phyloP scores from a whole-genome alignment of 2,797 vertebrate species.

The Rhynchonycteris naso region DNA sequence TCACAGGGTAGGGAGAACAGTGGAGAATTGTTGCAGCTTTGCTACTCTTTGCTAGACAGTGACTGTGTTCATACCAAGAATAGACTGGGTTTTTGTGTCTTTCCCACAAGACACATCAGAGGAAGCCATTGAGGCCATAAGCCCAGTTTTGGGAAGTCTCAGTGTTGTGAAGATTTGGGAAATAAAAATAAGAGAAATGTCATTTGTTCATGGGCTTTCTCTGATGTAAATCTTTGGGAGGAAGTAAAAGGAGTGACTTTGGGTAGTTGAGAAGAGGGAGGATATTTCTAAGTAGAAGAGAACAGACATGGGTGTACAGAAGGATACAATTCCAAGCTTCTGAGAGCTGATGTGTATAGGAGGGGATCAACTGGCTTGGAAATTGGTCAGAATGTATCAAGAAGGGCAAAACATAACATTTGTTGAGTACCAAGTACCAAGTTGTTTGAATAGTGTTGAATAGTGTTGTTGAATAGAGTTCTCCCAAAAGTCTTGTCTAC shows the following conservation, averaged over 20 bases:
- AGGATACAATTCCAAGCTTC: not conserved
- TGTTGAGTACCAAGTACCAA: not conserved
- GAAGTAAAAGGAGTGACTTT: not conserved
- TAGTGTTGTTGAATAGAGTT: not conserved
- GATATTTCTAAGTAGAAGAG: not conserved
- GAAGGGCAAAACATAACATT: not conserved
- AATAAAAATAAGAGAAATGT: not conserved
- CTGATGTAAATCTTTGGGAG: not conserved
- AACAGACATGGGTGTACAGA: not conserved
- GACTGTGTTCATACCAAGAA: not conserved
- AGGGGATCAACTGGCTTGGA: not conserved
- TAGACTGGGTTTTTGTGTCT: slow-evolving; percentile 1
- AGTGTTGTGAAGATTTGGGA: not conserved
- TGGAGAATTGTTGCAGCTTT: not conserved
- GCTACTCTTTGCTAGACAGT: slow-evolving; percentile 20
- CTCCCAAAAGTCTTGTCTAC: not conserved
- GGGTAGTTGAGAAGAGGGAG: not conserved
- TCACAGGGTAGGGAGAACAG: slow-evolving; percentile 36
- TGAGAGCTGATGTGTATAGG: not conserved
- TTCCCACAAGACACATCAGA: slow-evolving; percentile 5
- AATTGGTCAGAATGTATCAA: not conserved
- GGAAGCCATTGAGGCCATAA: not conserved
- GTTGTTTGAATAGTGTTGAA: not conserved
- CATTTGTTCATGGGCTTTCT: not conserved
- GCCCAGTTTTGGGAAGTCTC: not conserved